Conservation (phyloP, 2,797 vertebrate genomes). For the Oryzias sinensis region DNA sequence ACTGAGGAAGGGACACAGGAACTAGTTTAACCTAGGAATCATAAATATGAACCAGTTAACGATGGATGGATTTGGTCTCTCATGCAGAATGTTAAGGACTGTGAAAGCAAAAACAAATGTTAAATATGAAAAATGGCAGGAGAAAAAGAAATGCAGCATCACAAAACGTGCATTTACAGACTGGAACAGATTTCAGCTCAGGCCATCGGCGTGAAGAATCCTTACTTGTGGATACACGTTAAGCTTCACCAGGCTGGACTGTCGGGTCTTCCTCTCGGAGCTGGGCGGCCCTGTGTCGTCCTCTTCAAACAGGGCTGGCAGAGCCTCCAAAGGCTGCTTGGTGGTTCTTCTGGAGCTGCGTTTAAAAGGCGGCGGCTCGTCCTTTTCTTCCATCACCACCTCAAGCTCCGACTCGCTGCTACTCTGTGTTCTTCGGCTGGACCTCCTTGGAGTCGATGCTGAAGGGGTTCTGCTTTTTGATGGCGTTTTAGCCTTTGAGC, state of each 20-base stretch:
- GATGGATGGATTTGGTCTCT: slow-evolving; percentile 13
- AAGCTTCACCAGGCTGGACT: slow-evolving; percentile 49
- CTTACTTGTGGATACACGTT: slow-evolving; percentile 63
- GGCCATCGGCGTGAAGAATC: neutral
- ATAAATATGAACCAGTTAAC: slow-evolving; percentile 14
- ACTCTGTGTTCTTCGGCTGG: slow-evolving; percentile 34
- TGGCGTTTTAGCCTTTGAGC: slow-evolving; percentile 27
- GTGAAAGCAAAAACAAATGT: neutral
- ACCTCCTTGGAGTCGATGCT: slow-evolving; percentile 47
- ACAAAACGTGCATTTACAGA: too few relatives aligned
- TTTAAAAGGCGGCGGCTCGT: slow-evolving; percentile 37
- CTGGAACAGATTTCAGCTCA: too few relatives aligned
- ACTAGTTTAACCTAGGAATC: slow-evolving; percentile 44
- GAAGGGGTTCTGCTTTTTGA: slow-evolving; percentile 31
- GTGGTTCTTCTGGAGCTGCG: slow-evolving; percentile 48
- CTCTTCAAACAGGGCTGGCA: slow-evolving; percentile 17
- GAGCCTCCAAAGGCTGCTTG: neutral
- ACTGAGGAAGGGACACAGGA: slow-evolving; percentile 64
- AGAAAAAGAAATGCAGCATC: too few relatives aligned
- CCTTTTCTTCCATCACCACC: slow-evolving; percentile 24
- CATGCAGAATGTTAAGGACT: neutral
- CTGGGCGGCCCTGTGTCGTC: slow-evolving; percentile 27
- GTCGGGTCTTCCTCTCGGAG: slow-evolving; percentile 55
- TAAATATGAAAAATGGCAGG: too few relatives aligned
- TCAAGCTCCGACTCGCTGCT: slow-evolving; percentile 34